A percentile compares a stretch with the other conserved stretches of the same genome.
These are phyloP conservation scores for Trachops cirrhosus DNA, from an alignment of 2,797 vertebrate species.

Conservation along the genomic window DNA sequence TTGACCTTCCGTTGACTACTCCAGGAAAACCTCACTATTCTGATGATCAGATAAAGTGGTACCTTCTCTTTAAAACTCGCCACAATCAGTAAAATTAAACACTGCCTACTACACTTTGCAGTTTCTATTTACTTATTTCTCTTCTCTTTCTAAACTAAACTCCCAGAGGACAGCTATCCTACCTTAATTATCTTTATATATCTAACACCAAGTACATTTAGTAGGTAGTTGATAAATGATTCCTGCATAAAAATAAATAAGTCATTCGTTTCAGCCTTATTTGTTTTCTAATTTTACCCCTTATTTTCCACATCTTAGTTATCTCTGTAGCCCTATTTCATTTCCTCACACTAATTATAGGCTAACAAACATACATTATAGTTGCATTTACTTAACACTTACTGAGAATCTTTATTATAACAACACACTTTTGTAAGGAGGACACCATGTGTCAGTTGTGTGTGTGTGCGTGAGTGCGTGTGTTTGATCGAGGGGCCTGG, in stretches of 20 bases:
- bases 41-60: not conserved
- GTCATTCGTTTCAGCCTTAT: not conserved
- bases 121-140: not conserved
- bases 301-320: not conserved
- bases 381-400: not conserved
- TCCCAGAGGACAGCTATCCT: not conserved
- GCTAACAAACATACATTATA: constrained; percentile 4
- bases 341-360: not conserved
- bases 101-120: not conserved
- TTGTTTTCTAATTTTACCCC: not conserved
- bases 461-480: not conserved
- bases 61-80: not conserved
- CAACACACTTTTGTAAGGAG: not conserved
- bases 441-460: not conserved
- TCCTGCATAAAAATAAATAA: not conserved
- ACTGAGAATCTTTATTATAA: not conserved
- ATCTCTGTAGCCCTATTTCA: not conserved
- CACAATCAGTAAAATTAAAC: not conserved
- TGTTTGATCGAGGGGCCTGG: not conserved
- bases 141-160: not conserved
- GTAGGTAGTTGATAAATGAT: not conserved
- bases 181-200: not conserved
- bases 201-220: not conserved
- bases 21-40: not conserved
- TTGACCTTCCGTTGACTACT: not conserved